Evolutionary conservation across 2,888 invertebrate species (phyloP).

Genomic region (Ormyrus labotus): DNA sequence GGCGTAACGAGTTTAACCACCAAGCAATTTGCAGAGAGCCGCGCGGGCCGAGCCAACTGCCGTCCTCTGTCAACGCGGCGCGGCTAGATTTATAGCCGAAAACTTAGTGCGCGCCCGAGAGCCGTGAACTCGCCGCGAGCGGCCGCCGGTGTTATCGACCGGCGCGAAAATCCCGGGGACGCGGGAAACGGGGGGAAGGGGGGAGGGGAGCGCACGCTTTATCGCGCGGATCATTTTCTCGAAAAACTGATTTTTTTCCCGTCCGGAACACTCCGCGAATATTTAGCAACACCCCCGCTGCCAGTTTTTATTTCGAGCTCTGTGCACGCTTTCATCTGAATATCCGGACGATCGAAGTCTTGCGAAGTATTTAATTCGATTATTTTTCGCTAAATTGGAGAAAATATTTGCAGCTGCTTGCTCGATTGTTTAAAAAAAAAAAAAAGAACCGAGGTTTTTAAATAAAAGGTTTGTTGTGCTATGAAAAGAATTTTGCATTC

Average conservation of each 20-base stretch:
- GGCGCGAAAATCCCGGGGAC: not conserved
- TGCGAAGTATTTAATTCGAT: not conserved
- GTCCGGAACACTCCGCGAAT: not conserved
- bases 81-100: slow-evolving; percentile 44
- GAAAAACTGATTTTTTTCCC: not conserved
- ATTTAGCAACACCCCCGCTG: not conserved
- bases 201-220: too few species aligned
- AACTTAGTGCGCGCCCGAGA: slow-evolving; percentile 2
- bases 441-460: too few species aligned
- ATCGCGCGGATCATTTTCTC: not conserved
- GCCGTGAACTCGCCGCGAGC: not conserved
- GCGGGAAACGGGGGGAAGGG: too few species aligned
- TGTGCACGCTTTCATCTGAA: not conserved
- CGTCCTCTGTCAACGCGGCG: slow-evolving; percentile 52
- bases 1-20: slow-evolving; percentile 56
- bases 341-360: not conserved
- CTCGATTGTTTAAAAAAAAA: too few species aligned
- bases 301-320: not conserved
- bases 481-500: too few species aligned
- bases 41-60: slow-evolving; percentile 12
- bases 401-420: too few species aligned
- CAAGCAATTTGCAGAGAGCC: slow-evolving; percentile 48
- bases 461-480: too few species aligned
- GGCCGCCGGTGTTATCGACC: slow-evolving; percentile 26
- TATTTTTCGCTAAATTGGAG: too few species aligned